Conservation (phyloP, 1,140 invertebrate species). For the Aphaenogaster floridana region DNA sequence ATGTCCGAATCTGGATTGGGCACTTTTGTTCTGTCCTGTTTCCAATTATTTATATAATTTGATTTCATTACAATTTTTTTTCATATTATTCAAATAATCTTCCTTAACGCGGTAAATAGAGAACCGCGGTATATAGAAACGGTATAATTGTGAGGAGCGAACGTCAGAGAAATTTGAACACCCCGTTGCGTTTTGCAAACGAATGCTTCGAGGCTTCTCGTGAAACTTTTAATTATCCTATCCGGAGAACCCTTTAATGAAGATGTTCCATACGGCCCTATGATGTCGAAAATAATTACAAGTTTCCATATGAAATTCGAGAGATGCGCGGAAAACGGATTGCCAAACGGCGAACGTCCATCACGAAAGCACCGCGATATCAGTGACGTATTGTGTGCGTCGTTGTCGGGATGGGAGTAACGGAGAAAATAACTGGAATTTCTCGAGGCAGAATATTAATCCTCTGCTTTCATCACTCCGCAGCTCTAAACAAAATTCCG, state of each 20-base stretch:
- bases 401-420: not conserved
- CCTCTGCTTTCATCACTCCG: not conserved
- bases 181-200: constrained; percentile 20
- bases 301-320: constrained; percentile 72
- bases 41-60: not conserved
- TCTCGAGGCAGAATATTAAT: constrained; percentile 50
- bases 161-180: constrained; percentile 57
- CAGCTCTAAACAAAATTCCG: constrained; percentile 25
- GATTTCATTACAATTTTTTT: not conserved
- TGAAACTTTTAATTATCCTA: constrained; percentile 82
- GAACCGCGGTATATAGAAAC: not conserved
- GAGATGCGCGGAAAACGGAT: constrained; percentile 6
- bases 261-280: constrained; percentile 64
- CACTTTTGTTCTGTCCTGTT: not conserved
- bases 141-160: constrained; percentile 52
- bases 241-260: constrained; percentile 76
- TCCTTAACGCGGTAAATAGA: not conserved
- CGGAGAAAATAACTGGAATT: constrained; percentile 33
- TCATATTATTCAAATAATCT: not conserved
- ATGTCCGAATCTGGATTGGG: not conserved
- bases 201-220: constrained; percentile 40
- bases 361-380: constrained; percentile 11
- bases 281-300: constrained; percentile 80
- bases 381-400: constrained; percentile 36
- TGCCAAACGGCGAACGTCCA: constrained; percentile 31